phyloP scores from a whole-genome alignment of 1,140 invertebrate species.

The Hylaeus volcanicus region DNA sequence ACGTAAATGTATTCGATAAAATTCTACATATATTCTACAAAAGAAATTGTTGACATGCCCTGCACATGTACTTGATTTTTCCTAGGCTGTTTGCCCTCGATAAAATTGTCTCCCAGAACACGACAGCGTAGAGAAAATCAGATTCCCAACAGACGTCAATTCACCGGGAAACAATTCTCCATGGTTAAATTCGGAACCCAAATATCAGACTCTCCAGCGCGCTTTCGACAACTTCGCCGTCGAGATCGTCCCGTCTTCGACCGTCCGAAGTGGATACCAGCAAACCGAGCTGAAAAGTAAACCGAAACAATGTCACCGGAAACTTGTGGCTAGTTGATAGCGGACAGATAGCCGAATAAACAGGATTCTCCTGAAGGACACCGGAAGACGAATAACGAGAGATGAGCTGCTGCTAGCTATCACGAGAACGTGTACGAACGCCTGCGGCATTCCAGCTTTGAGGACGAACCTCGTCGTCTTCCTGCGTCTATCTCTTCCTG shows the following conservation, averaged over 20 bases:
- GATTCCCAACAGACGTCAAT: background rate
- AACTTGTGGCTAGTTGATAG: constrained; percentile 36
- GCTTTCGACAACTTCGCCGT: background rate
- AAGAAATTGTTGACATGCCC: too few relatives aligned
- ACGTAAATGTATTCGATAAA: too few relatives aligned
- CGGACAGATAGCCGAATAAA: constrained; percentile 21
- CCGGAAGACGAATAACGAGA: constrained; percentile 20
- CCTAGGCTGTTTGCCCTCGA: too few relatives aligned
- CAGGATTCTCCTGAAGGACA: constrained; percentile 3
- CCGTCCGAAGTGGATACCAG: background rate
- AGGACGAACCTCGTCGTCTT: constrained; percentile 35
- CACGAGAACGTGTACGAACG: constrained; percentile 26
- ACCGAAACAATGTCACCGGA: constrained; percentile 32
- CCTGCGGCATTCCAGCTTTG: constrained; percentile 57
- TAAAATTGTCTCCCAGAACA: too few relatives aligned
- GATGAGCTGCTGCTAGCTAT: constrained; percentile 2
- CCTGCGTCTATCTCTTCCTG: constrained; percentile 29
- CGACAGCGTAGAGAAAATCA: background rate
- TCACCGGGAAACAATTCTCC: background rate
- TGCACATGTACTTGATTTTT: too few relatives aligned
- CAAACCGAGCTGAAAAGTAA: constrained; percentile 31
- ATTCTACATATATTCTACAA: too few relatives aligned
- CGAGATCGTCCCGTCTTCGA: background rate
- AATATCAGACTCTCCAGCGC: background rate
- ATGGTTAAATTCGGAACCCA: background rate